Evolutionary conservation across 2,113 vertebrate species (phyloP).

Genomic region (Catagonus wagneri): DNA sequence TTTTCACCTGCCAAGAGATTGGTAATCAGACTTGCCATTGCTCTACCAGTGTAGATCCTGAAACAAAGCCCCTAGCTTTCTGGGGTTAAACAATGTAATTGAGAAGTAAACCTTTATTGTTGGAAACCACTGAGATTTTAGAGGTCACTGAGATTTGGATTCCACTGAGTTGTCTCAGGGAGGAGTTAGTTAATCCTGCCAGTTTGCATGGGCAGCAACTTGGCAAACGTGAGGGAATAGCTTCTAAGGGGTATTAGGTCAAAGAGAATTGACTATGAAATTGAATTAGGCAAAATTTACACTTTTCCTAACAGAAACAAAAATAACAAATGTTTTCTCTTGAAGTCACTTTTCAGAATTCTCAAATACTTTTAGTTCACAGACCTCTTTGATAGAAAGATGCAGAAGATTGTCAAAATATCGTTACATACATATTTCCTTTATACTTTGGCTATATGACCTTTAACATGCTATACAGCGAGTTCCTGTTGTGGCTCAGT

Average conservation of each 20-base stretch:
- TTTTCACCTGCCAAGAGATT: not conserved
- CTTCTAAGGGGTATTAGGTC: constrained; percentile 7
- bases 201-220: not conserved
- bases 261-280: not conserved
- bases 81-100: not conserved
- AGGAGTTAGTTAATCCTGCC: not conserved
- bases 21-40: not conserved
- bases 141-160: not conserved
- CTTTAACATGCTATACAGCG: not conserved
- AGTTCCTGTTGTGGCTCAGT: too few relatives aligned
- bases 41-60: not conserved
- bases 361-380: not conserved
- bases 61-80: not conserved
- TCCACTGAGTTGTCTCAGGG: not conserved
- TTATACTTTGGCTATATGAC: not conserved
- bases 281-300: constrained; percentile 37
- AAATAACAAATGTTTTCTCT: not conserved
- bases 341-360: constrained; percentile 3
- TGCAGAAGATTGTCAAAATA: not conserved
- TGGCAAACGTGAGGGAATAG: not conserved
- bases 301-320: not conserved
- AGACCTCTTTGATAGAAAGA: constrained; percentile 20
- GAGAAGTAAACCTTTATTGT: constrained; percentile 6
- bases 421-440: not conserved
- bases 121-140: constrained; percentile 3